Conservation (phyloP, 2,113 vertebrate species). For the Dicentrarchus labrax region DNA sequence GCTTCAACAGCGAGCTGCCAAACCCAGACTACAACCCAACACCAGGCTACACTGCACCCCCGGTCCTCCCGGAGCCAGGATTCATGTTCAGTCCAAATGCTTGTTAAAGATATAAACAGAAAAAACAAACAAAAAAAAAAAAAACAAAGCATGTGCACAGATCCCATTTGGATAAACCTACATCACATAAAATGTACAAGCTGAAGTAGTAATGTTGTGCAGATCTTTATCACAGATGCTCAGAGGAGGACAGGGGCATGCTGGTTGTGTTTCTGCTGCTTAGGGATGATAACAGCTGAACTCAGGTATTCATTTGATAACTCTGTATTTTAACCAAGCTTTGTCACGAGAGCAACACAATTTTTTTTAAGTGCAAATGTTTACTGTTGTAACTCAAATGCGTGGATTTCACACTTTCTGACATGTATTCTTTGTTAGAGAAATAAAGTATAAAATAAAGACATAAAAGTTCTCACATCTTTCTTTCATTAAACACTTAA, state of each 20-base stretch:
- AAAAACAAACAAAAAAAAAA: neutral
- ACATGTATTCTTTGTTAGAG: neutral
- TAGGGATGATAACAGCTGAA: neutral
- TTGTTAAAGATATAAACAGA: conserved; percentile 52
- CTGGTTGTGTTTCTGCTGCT: conserved; percentile 15
- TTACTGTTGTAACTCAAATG: neutral
- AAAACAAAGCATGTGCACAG: neutral
- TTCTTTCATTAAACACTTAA: no score
- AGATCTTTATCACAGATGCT: conserved; percentile 16
- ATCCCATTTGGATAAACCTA: neutral
- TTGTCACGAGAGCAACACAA: conserved; percentile 1
- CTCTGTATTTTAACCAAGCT: conserved; percentile 15
- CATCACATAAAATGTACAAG: neutral
- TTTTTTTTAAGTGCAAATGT: neutral
- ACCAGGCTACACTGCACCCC: conserved; percentile 51
- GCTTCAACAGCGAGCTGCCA: conserved; percentile 67
- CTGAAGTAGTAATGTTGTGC: neutral
- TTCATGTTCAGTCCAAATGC: conserved; percentile 62
- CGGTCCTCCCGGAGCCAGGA: neutral
- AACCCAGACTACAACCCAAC: conserved; percentile 68
- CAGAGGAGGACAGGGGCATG: neutral
- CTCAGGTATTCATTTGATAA: neutral
- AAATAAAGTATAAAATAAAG: conserved; percentile 18
- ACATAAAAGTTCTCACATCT: neutral
- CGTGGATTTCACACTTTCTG: neutral